Conservation (phyloP, 1,140 invertebrate species). For the Maniola jurtina region DNA sequence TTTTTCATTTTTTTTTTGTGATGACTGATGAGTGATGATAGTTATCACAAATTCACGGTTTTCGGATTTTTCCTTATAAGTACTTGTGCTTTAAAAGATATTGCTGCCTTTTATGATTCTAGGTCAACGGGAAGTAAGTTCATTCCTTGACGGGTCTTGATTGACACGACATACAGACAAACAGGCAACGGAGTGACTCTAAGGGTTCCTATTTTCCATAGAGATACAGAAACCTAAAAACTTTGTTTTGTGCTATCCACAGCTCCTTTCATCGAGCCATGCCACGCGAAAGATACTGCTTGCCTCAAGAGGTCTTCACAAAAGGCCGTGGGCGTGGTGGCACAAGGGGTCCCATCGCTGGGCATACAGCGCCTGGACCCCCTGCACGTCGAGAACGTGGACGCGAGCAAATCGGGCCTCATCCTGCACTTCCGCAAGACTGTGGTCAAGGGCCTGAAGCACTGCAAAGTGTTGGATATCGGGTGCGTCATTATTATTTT, state of each 20-base stretch:
- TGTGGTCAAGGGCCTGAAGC: conserved; percentile 49
- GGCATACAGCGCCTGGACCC: conserved; percentile 56
- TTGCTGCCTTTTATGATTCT: too few relatives aligned
- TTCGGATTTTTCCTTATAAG: too few relatives aligned
- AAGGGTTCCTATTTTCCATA: too few relatives aligned
- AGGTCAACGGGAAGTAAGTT: too few relatives aligned
- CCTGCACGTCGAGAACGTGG: conserved; percentile 48
- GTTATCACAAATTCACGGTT: too few relatives aligned
- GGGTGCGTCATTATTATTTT: conserved; percentile 44
- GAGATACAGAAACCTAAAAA: background rate
- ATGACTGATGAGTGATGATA: too few relatives aligned
- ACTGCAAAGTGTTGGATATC: conserved; percentile 47
- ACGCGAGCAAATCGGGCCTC: conserved; percentile 46
- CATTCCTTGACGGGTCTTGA: too few relatives aligned
- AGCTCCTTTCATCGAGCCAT: conserved; percentile 55
- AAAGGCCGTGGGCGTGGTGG: conserved; percentile 47
- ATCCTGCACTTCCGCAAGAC: conserved; percentile 58
- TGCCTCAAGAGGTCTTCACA: conserved; percentile 56
- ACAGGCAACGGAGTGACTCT: too few relatives aligned
- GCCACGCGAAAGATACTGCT: conserved; percentile 37
- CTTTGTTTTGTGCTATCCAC: background rate
- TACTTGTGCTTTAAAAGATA: too few relatives aligned
- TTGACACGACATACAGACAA: too few relatives aligned
- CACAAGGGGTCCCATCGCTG: conserved; percentile 48
- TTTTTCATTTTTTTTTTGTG: too few relatives aligned